These are phyloP conservation scores for Bombylius discolor DNA, from an alignment of 2,888 invertebrate species.

Conservation along the genomic window DNA sequence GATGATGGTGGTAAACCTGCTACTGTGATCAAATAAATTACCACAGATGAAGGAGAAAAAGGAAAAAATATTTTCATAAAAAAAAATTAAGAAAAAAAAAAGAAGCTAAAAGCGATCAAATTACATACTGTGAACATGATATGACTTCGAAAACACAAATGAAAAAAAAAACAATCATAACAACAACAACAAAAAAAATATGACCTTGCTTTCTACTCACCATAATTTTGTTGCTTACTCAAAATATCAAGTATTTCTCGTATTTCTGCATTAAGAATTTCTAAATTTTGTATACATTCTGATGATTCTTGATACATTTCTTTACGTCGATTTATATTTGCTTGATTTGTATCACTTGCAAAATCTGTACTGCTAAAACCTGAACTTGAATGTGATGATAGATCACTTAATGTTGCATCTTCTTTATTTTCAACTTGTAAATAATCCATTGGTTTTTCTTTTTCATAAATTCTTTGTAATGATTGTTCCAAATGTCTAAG, in stretches of 20 bases:
- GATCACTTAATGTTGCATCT: constrained; percentile 51
- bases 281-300: constrained; percentile 55
- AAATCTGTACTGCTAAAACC: constrained; percentile 55
- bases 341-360: constrained; percentile 41
- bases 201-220: constrained; percentile 5
- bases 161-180: no score
- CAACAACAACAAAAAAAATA: no score
- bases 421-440: constrained; percentile 36
- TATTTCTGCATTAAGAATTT: constrained; percentile 56
- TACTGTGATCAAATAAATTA: no score
- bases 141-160: no score
- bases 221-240: constrained; percentile 42
- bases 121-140: no score
- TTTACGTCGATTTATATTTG: constrained; percentile 28
- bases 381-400: constrained; percentile 45
- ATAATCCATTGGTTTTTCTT: constrained; percentile 30
- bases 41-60: no score
- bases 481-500: constrained; percentile 68
- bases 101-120: no score
- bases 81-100: no score
- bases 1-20: not conserved
- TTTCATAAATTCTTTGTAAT: constrained; percentile 43
- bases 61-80: no score
- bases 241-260: constrained; percentile 56
- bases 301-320: constrained; percentile 48